Conservation (phyloP, 92 coral and sea anemone genomes). For the Phenganax stokvisi region DNA sequence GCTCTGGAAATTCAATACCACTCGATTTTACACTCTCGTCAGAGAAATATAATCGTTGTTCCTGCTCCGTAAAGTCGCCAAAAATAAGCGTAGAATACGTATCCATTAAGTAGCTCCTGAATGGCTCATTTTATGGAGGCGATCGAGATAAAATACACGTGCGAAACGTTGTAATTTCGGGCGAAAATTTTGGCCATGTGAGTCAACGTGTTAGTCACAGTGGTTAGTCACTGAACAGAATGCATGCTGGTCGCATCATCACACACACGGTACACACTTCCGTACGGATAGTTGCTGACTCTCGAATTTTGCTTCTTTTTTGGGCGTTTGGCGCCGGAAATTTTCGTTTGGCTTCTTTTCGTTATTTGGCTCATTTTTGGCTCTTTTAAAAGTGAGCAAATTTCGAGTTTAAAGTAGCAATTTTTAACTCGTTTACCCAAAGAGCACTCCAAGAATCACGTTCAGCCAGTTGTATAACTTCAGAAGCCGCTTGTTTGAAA, state of each 20-base stretch:
- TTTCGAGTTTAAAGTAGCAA: no score
- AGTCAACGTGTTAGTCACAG: neutral
- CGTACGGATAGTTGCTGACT: no score
- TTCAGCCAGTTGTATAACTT: no score
- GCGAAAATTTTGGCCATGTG: slow-evolving; percentile 1
- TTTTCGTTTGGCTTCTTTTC: no score
- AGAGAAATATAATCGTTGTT: neutral
- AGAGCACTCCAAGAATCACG: no score
- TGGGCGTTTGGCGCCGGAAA: no score
- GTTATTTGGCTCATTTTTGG: no score
- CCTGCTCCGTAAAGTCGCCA: slow-evolving; percentile 31
- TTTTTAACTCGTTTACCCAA: no score
- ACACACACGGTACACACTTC: no score
- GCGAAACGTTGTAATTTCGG: neutral
- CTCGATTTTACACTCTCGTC: slow-evolving; percentile 9
- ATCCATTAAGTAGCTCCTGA: slow-evolving; percentile 5
- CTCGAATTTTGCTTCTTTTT: no score
- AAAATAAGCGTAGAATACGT: neutral
- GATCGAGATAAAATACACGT: neutral
- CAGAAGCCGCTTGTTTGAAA: no score
- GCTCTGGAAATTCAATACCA: slow-evolving; percentile 23
- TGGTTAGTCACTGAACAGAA: neutral
- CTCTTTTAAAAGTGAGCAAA: no score
- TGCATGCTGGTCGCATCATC: neutral
- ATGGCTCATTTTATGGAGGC: neutral